These are phyloP conservation scores for Leptopilina myrica DNA, from an alignment of 2,888 invertebrate species.

Conservation along the genomic window DNA sequence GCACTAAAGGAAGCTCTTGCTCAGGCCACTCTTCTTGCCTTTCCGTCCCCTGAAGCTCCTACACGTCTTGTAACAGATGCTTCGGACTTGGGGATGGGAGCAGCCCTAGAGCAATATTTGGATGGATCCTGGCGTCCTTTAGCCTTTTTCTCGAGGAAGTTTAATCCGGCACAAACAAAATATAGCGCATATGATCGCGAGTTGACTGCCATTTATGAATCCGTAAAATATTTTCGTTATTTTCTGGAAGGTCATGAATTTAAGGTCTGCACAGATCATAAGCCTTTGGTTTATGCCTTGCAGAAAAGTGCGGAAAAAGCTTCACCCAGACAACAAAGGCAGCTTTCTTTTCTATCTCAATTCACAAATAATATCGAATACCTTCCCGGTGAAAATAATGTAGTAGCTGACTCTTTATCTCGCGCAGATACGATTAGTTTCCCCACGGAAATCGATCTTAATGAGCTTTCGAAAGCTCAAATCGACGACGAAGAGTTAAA, in stretches of 20 bases:
- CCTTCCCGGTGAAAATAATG: constrained; percentile 38
- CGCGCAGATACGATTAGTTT: constrained; percentile 6
- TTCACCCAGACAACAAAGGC: constrained; percentile 7
- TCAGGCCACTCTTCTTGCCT: constrained; percentile 48
- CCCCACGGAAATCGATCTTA: not conserved
- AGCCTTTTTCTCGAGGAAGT: constrained; percentile 61
- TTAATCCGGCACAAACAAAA: constrained; percentile 56
- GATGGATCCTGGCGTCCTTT: constrained; percentile 54
- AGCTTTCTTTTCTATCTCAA: constrained; percentile 39
- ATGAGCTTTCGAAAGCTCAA: constrained; percentile 5
- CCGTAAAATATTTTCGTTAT: too few relatives aligned
- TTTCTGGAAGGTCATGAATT: too few relatives aligned
- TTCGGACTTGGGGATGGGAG: too few relatives aligned
- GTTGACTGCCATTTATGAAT: constrained; percentile 58
- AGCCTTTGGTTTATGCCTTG: too few relatives aligned
- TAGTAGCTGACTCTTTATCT: constrained; percentile 44
- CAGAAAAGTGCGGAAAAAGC: too few relatives aligned
- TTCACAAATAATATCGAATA: constrained; percentile 41
- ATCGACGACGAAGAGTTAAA: not conserved
- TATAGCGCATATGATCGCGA: constrained; percentile 63
- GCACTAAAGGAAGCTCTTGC: constrained; percentile 48
- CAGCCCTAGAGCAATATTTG: constrained; percentile 56
- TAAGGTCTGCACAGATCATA: too few relatives aligned
- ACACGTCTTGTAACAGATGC: too few relatives aligned
- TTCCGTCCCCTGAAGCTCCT: not conserved